A percentile compares a stretch with the other conserved stretches of the same genome.
These are phyloP conservation scores for Tiaroga cobitis DNA, from an alignment of 2,797 vertebrate species.

Conservation along the genomic window DNA sequence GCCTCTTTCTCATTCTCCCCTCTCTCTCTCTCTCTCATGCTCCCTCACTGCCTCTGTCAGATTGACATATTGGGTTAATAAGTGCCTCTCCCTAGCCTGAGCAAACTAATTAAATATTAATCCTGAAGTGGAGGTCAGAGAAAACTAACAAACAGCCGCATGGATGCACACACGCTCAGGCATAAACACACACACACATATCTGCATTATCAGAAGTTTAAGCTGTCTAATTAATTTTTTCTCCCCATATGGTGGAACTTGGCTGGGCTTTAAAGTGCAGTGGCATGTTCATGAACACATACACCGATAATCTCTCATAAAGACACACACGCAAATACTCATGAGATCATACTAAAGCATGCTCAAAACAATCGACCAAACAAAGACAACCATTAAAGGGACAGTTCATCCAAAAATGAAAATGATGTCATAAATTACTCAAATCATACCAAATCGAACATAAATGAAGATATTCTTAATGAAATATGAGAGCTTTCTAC, in stretches of 20 bases:
- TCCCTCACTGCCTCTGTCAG: conserved; percentile 46
- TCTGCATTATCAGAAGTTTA: conserved; percentile 39
- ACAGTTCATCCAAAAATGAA: background rate
- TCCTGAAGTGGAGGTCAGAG: conserved; percentile 52
- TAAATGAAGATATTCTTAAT: background rate
- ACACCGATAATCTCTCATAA: conserved; percentile 30
- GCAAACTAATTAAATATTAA: conserved; percentile 60
- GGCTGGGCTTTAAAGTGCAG: conserved; percentile 18
- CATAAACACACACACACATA: conserved; percentile 41
- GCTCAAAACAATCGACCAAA: conserved; percentile 23
- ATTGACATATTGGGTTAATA: conserved; percentile 60
- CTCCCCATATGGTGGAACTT: conserved; percentile 25
- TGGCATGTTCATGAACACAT: conserved; percentile 39
- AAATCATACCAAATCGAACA: background rate
- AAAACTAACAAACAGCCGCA: conserved; percentile 52
- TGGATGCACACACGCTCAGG: conserved; percentile 33
- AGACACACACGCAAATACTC: conserved; percentile 10
- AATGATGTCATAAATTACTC: background rate
- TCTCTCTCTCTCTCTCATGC: background rate
- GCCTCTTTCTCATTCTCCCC: background rate
- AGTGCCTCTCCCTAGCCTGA: conserved; percentile 49
- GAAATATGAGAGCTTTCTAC: background rate
- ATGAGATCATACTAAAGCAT: conserved; percentile 14
- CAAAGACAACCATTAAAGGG: conserved; percentile 10
- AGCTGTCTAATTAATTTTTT: conserved; percentile 55